These are phyloP conservation scores for Apamea anceps DNA, from an alignment of 2,888 invertebrate genomes.

Conservation along the genomic window DNA sequence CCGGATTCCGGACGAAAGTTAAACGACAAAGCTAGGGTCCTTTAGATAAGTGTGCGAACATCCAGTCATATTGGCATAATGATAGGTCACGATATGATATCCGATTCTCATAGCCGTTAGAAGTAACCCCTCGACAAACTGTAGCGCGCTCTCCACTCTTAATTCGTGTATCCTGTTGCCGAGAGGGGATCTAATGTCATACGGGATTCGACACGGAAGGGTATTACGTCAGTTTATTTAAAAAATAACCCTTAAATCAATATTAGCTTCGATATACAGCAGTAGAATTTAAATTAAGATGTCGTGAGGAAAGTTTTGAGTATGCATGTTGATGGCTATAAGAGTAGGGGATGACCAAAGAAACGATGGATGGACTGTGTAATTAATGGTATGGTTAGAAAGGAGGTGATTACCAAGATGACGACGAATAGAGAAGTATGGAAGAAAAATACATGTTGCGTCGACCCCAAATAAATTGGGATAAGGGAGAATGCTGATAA, in stretches of 20 bases:
- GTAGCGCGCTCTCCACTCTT: slow-evolving; percentile 47
- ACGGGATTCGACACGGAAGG: slow-evolving; percentile 53
- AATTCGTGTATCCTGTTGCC: slow-evolving; percentile 67
- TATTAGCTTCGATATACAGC: slow-evolving; percentile 4
- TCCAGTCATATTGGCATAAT: slow-evolving; percentile 14
- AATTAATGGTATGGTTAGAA: too few species aligned
- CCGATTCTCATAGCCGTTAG: slow-evolving; percentile 66
- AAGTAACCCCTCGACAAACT: slow-evolving; percentile 61
- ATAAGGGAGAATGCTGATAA: too few species aligned
- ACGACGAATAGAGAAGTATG: too few species aligned
- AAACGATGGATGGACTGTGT: too few species aligned
- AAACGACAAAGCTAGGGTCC: background rate
- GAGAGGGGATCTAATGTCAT: slow-evolving; percentile 62
- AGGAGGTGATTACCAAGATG: too few species aligned
- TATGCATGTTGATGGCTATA: too few species aligned
- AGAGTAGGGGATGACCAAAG: too few species aligned
- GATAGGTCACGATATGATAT: slow-evolving; percentile 43
- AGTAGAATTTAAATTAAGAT: background rate
- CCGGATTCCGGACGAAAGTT: background rate
- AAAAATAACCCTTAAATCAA: background rate
- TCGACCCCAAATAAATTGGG: too few species aligned
- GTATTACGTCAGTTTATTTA: background rate
- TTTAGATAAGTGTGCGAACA: slow-evolving; percentile 31
- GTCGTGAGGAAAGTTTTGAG: too few species aligned
- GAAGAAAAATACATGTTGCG: too few species aligned